Base-by-base conservation (phyloP, 2,888 invertebrate species). In the Lamproptera curius region DNA sequence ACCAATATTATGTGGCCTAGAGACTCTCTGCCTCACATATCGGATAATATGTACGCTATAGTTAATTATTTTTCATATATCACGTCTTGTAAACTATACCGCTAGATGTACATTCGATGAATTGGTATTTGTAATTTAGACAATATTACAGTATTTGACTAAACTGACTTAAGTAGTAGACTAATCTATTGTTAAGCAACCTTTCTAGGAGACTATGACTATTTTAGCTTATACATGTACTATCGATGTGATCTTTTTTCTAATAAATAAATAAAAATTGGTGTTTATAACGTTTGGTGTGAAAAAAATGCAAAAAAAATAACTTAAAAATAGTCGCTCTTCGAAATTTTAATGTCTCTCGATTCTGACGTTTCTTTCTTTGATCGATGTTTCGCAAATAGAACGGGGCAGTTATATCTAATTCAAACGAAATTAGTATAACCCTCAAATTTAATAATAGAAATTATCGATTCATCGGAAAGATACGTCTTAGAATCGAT, bases 1-100 rank as follows among this genome's bases (percentile, higher is more conserved):
- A 69, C 54, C 55, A 64, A 63, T 59, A 65, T 74, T 71, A 57
- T 51, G 73, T 73, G 80, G 81, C 81, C 79, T 84, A 82, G 73
- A 64, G 57, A 72, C 65, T 67, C 60, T 75, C 72, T 76, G 82
- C 81, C 82, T 82, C 67, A 85, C 85, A 85, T 85, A 85, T 85
- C 85, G 80, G 61, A 74, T 70, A 66, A 79, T 76, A 73, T 76
- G 57, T 74, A 73, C 59, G 79, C 76, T 74, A 74, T 70, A 76
- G 63, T 70, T 66, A 68, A 67, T 72, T 75, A 73, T 74, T 75
- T 74, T 70, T 66, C 66, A 62, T 69, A 69, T 64, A 62, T 60
- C 52, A 51, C 62, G 50, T 65, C 63, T 58, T 76, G 67, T 77
- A 73, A 67, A 69, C 67, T 73, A 72, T 75, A 67, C 76, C 67